Base-by-base conservation (phyloP, 1,140 invertebrate species). In the Cyclargus thomasi region DNA sequence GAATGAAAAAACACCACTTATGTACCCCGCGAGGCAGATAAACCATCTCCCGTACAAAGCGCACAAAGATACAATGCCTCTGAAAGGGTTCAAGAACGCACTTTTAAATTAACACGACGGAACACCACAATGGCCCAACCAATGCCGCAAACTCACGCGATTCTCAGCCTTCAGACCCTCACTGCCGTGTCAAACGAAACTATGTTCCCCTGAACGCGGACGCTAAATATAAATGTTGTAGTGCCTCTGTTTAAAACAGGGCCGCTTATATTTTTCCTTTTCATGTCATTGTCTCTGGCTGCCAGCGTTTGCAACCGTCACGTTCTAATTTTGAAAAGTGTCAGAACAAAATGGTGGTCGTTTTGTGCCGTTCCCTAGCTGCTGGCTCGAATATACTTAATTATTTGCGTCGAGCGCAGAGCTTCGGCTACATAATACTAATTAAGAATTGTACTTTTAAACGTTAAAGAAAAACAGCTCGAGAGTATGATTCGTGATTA, bases 1-100 rank as follows among this genome's bases (percentile, higher is more conserved):
- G 84, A 88, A 90, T 88, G 86, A 88, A 90, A 90, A 90, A 90
- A 90, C 88, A 90, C 85, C 83, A 88, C 88, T 90, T 88, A 90
- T 90, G 85, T 90, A 90, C 86, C 85, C 79, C 81, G 83, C 87
- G 86, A 88, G 78, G 81, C 77, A 81, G 87, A 90, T 90, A 90
- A 90, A 90, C 86, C 86, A 90, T 90, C 87, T 90, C 82, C 70
- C 76, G 83, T 87, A 90, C 87, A 90, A 90, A 90, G 87, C 80
- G 81, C 81, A 90, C 87, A 90, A 90, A 86, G 87, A 90, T 90
- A 90, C 87, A 90, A 90, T 90, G 82, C 87, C 85, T 88, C 87
- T 88, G 87, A 90, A 90, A 90, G 87, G 87, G 87, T 90, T 90
- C 86, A 90, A 90, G 85, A 90, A 88, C 87, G 85, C 82, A 90